Evolutionary conservation across 2,797 vertebrate genomes (phyloP).

Genomic region (Epinephelus malabaricus): DNA sequence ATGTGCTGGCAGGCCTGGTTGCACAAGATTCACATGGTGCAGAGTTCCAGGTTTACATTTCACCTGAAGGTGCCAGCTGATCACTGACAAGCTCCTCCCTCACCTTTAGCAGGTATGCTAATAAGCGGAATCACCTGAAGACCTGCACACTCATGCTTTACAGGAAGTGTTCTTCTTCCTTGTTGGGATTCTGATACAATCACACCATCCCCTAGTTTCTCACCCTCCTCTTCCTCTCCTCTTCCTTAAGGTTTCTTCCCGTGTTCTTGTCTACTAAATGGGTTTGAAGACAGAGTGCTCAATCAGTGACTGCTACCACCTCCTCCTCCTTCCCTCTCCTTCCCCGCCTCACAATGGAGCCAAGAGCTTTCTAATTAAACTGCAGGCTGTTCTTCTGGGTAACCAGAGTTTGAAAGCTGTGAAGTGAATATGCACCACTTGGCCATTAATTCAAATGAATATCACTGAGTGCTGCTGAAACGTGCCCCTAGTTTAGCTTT

Average conservation of each 20-base stretch:
- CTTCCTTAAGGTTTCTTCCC: slow-evolving; percentile 47
- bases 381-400: slow-evolving; percentile 67
- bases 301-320: slow-evolving; percentile 63
- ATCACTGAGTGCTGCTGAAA: slow-evolving; percentile 54
- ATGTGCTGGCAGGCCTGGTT: slow-evolving; percentile 13
- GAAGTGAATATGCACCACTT: slow-evolving; percentile 55
- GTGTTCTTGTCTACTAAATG: slow-evolving; percentile 62
- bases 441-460: slow-evolving; percentile 66
- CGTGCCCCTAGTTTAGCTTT: slow-evolving; percentile 25
- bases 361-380: slow-evolving; percentile 76
- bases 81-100: slow-evolving; percentile 4
- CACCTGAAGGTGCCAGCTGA: slow-evolving; percentile 5
- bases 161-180: slow-evolving; percentile 20
- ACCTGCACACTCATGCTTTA: not conserved
- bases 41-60: not conserved
- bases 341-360: slow-evolving; percentile 54
- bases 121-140: slow-evolving; percentile 15
- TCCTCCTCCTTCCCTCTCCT: slow-evolving; percentile 12
- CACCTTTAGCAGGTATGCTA: not conserved
- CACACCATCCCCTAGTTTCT: slow-evolving; percentile 35
- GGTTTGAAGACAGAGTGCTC: slow-evolving; percentile 72
- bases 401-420: slow-evolving; percentile 68
- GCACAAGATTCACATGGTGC: not conserved
- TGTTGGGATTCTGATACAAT: slow-evolving; percentile 47
- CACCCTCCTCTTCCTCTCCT: slow-evolving; percentile 35